Base-by-base conservation (phyloP, 2,888 invertebrate species). In the Hedya salicella region DNA sequence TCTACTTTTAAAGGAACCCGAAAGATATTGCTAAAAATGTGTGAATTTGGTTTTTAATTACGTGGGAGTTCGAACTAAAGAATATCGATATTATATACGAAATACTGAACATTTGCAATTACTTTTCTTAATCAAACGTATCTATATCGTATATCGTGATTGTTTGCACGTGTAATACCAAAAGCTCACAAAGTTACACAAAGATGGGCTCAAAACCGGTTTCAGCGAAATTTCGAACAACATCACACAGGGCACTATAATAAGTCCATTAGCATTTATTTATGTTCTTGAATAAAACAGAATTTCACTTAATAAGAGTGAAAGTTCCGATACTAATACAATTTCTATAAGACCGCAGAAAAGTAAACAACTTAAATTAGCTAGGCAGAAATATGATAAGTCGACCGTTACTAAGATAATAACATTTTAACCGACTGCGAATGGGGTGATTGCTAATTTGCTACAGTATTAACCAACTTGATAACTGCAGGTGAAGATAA, bases 311-410 rank as follows among this genome's bases (percentile, higher is more conserved):
- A 54, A 54, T 54, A 54, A 66, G 50, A 65, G 66, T 66, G 66
- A 66, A 66, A 66, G 66, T 61, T 61, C 32, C 61, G 48, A 66
- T 61, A 66, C 66, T 61, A 66, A 66, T 54, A 66, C 66, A 66
- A 61, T 61, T 66, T 66, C 61, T 66, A 66, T 54, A 61, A 59
- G 59, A 66, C 66, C 66, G 54, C 66, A 66, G 60, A 60, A 60
- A 65, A 53, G 60, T 53, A 65, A 65, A 61, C 42, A 66, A 49
- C 54, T 63, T 63, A 1, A 46, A 61, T 61, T 66, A 48, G 57
- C 57, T 61, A 9, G 13, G 2, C 16, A 11, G 52, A 44, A 30
- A 50, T 54, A 16, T 25, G 9, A 6, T 16, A 60, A 57, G n/a
- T 19, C 40, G 16, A 32, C 11, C 13, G 40, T n/a, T 49, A 36